Conservation (phyloP, 2,797 vertebrate genomes). For the Xerus rutilus region DNA sequence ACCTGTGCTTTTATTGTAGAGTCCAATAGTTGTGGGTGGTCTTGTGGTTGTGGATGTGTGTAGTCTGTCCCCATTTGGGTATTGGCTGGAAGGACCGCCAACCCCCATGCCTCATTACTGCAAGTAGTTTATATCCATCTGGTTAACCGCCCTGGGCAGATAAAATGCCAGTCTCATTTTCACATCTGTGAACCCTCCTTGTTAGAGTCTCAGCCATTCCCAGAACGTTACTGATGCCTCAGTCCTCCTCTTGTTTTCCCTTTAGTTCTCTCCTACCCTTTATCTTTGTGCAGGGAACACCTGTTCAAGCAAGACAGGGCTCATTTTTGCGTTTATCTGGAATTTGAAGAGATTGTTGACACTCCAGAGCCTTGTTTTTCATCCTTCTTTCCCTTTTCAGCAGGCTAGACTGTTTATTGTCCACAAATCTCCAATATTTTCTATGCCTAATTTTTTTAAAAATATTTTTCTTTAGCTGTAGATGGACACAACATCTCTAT, state of each 20-base stretch:
- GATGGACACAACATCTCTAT: too few relatives aligned
- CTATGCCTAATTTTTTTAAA: conserved; percentile 68
- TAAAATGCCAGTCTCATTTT: conserved; percentile 65
- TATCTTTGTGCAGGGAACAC: conserved; percentile 71
- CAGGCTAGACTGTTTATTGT: conserved; percentile 80
- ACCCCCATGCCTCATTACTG: conserved; percentile 66
- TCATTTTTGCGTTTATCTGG: conserved; percentile 83
- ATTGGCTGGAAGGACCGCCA: conserved; percentile 75
- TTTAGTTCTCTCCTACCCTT: background rate
- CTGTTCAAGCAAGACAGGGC: conserved; percentile 78
- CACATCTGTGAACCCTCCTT: conserved; percentile 55
- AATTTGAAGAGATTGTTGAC: conserved; percentile 86
- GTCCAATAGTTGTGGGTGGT: conserved; percentile 83
- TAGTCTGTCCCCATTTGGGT: conserved; percentile 82
- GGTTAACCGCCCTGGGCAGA: conserved; percentile 67
- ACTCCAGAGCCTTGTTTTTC: conserved; percentile 86
- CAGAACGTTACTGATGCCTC: conserved; percentile 45
- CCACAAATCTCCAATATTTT: conserved; percentile 72
- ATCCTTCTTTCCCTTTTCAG: conserved; percentile 82
- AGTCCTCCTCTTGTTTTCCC: conserved; percentile 42
- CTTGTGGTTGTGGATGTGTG: conserved; percentile 71
- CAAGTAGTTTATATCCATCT: conserved; percentile 62
- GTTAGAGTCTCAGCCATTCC: conserved; percentile 55
- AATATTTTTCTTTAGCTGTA: too few relatives aligned
- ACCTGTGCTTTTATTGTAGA: conserved; percentile 86